Conservation (phyloP, 2,888 invertebrate genomes). For the Aporophyla nigra region DNA sequence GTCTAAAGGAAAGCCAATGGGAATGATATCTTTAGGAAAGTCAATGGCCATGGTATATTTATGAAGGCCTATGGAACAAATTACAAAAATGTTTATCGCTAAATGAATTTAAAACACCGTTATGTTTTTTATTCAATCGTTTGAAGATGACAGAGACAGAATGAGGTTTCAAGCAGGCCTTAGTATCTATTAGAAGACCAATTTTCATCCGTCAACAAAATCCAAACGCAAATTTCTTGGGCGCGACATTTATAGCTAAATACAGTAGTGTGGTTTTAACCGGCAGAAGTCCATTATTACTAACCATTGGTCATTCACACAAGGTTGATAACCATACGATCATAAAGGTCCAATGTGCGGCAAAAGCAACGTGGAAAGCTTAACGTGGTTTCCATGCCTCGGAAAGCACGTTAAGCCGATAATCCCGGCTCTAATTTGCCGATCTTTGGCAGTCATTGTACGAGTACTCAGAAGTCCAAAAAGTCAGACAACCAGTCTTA, state of each 20-base stretch:
- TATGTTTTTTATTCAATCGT: neutral
- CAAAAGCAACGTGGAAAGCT: neutral
- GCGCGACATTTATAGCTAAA: neutral
- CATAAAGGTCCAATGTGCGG: no score
- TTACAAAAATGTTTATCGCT: neutral
- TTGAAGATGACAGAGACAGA: neutral
- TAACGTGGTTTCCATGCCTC: no score
- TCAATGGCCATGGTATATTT: no score
- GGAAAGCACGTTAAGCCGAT: no score
- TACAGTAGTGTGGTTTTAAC: neutral
- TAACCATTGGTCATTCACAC: neutral
- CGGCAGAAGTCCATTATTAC: neutral
- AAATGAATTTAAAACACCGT: neutral
- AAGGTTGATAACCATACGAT: neutral
- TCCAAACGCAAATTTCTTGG: no score
- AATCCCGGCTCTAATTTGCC: no score
- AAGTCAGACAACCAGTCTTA: no score
- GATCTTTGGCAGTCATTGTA: no score
- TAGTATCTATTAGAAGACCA: neutral
- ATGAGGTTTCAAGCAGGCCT: neutral
- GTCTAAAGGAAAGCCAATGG: no score
- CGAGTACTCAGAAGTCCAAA: no score
- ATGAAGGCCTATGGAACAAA: neutral
- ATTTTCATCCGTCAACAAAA: neutral
- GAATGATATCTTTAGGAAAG: no score